Evolutionary conservation across 2,888 invertebrate species (phyloP).

Genomic region (Cryptocephalus moraei): DNA sequence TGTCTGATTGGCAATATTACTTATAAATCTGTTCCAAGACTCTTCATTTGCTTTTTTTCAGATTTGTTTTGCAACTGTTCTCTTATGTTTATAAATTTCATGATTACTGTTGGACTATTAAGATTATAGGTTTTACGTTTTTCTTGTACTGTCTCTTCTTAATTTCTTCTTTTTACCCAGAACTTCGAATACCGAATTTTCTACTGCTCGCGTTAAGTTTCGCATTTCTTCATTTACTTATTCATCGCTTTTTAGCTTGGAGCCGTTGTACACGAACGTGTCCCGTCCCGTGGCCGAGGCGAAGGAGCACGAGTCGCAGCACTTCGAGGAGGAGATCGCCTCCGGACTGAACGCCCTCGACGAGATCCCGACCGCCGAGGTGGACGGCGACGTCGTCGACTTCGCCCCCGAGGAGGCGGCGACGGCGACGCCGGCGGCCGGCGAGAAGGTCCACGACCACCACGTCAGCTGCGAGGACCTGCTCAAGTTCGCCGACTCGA

Average conservation of each 20-base stretch:
- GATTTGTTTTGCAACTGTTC: too few relatives aligned
- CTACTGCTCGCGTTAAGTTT: too few relatives aligned
- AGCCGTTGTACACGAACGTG: slow-evolving; percentile 27
- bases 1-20: too few relatives aligned
- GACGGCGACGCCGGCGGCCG: slow-evolving; percentile 13
- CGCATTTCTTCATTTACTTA: too few relatives aligned
- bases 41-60: too few relatives aligned
- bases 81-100: too few relatives aligned
- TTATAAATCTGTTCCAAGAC: too few relatives aligned
- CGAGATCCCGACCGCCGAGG: slow-evolving; percentile 34
- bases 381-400: slow-evolving; percentile 27
- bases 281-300: neutral
- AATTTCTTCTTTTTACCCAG: too few relatives aligned
- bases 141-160: too few relatives aligned
- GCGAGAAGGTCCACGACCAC: slow-evolving; percentile 43
- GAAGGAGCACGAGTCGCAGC: slow-evolving; percentile 35
- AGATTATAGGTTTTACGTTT: too few relatives aligned
- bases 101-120: too few relatives aligned
- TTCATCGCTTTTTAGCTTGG: slow-evolving; percentile 8
- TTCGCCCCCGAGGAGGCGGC: slow-evolving; percentile 11
- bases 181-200: too few relatives aligned
- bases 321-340: slow-evolving; percentile 53
- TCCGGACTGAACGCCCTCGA: slow-evolving; percentile 51
- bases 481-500: slow-evolving; percentile 76
- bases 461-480: slow-evolving; percentile 88